Base-by-base conservation (phyloP, 1,140 invertebrate species). In the Rhynchophorus ferrugineus region DNA sequence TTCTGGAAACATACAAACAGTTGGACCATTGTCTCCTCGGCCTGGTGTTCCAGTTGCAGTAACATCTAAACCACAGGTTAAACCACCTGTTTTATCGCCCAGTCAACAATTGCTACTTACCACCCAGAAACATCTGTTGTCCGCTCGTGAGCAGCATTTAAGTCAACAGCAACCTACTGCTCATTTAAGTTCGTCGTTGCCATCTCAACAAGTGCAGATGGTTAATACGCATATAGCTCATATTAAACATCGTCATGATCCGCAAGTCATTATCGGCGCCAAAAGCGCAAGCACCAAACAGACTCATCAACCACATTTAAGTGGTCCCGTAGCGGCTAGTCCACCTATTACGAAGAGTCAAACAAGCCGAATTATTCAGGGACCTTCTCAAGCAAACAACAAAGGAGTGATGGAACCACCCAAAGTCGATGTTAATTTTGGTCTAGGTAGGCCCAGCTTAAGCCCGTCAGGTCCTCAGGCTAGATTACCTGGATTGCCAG, bases 371-470 rank as follows among this genome's bases (percentile, higher is more conserved):
- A 51, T 54, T 16, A 53, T 57, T 16, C 54, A 54, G 20, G 51
- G 22, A 41, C 46, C 55, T 18, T 7, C 55, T 57, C 56, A 1
- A 66, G 71, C 2, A 6, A 38, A 21, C 2, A 29, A 44, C 9
- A 69, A 70, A 53, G 67, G 68, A 24, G 61, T 67, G 13, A 73
- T 76, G 63, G 76, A 78, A 48, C 71, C 76, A 19, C 77, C 76
- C 0, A 79, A 79, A 57, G 58, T 69, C 6, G 77, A 79, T 62
- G 74, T 78, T 2, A 73, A 75, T 64, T 71, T 74, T 11, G 77
- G 78, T 16, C 73, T 79, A 67, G 75, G 78, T 14, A 75, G 81
- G 38, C 77, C 81, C 1, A 81, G 76, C 56, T 78, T 70, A 21
- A 66, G 64, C 17, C 80, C 80, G 8, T 78, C 81, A 65, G 75